Conservation (phyloP, 1,140 invertebrate genomes). For the Xylocopa sonorina region DNA sequence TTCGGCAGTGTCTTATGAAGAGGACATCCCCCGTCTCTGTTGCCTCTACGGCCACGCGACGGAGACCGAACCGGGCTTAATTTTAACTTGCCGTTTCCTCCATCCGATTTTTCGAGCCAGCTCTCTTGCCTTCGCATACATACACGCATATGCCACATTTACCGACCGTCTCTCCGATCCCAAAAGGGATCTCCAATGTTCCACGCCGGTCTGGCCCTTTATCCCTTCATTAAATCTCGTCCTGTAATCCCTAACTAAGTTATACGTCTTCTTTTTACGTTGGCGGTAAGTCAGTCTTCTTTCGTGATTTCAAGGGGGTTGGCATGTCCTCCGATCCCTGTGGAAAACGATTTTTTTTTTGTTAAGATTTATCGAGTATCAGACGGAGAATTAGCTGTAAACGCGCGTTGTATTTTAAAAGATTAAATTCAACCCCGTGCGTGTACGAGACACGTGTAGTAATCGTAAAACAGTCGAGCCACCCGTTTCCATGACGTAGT, state of each 20-base stretch:
- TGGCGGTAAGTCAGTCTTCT: background rate
- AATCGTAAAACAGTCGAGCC: too few relatives aligned
- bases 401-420: too few relatives aligned
- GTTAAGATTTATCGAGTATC: background rate
- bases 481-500: too few relatives aligned
- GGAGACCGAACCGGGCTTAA: conserved; percentile 17
- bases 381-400: too few relatives aligned
- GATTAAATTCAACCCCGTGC: too few relatives aligned
- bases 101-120: conserved; percentile 39
- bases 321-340: background rate
- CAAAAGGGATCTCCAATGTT: conserved; percentile 9
- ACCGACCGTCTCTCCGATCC: background rate
- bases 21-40: conserved; percentile 7
- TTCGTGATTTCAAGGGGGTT: background rate
- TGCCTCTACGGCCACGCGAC: background rate
- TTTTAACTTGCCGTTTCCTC: conserved; percentile 47
- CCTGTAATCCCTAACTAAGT: conserved; percentile 6
- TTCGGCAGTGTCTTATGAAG: conserved; percentile 32
- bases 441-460: too few relatives aligned
- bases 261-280: background rate
- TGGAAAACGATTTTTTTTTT: background rate
- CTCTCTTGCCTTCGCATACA: background rate
- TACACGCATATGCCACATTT: too few relatives aligned
- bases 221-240: conserved; percentile 47
- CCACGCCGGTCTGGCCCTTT: background rate